Base-by-base conservation (phyloP, 2,797 vertebrate genomes). In the Sebastes taczanowskii region DNA sequence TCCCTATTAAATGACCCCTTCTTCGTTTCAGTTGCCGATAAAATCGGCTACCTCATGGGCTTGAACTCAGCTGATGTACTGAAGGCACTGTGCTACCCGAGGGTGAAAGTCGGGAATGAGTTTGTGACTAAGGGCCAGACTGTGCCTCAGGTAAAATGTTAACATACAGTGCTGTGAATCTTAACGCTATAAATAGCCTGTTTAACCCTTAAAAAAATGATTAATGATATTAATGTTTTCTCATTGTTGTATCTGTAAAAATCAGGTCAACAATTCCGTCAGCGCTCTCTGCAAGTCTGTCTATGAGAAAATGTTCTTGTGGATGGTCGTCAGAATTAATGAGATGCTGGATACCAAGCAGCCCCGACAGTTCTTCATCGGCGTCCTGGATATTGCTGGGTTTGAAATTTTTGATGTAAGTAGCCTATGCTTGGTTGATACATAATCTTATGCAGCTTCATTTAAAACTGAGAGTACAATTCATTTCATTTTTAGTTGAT, bases 351-450 rank as follows among this genome's bases (percentile, higher is more conserved):
- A 97, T 6, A 97, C 97, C 0, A 97, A 88, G 46, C 94, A 97
- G 16, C 91, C 96, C 0, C 92, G 97, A 55, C 52, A 95, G 96
- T 49, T 96, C 72, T 98, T 97, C 55, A 97, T 96, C 27, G 97
- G 96, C 0, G 96, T 97, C 38, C 77, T 97, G 29, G 97, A 97
- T 77, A 97, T 97, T 5, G 96, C 97, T 30, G 96, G 96, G 20
- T 97, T 97, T 85, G 96, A 97, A 86, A 97, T 97, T 5, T 97
- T 97, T 83, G 96, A 97, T 95, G 97, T 97, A 77, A 88, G 83
- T 62, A 49, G 16, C 42, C 42, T 49, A n/a, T 11, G 29, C 58
- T 60, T 60, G 58, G 16, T 16, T 49, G 42, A 49, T 10, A 23
- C 25, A 58, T 27, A 27, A 27, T 58, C 56, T 27, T 27, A 27